phyloP scores from a whole-genome alignment of 2,797 vertebrate genomes.

The Amblyopsis hoosieri region DNA sequence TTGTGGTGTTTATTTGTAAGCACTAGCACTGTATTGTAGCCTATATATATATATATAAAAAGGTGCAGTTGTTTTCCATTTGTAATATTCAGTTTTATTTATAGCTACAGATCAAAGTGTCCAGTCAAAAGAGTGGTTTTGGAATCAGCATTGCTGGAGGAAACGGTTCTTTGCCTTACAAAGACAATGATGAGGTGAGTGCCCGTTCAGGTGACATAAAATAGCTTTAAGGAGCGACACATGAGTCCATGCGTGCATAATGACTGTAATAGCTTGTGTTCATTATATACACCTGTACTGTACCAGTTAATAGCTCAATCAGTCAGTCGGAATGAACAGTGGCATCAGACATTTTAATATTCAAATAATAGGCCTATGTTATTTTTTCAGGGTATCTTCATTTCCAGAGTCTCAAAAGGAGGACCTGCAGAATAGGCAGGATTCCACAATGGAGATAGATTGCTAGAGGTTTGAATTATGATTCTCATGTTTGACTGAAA shows the following conservation, averaged over 20 bases:
- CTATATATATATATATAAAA: too few species aligned
- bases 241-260: background rate
- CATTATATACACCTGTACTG: too few species aligned
- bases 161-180: constrained; percentile 84
- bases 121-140: constrained; percentile 80
- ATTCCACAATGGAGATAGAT: constrained; percentile 73
- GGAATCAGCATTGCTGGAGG: constrained; percentile 90
- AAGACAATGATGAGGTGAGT: constrained; percentile 84
- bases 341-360: constrained; percentile 5
- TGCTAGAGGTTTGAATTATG: constrained; percentile 74
- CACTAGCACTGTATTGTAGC: too few species aligned
- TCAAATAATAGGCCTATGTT: background rate
- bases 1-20: background rate
- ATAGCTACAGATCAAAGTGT: constrained; percentile 88
- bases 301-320: background rate
- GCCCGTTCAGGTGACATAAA: background rate
- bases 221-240: background rate
- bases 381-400: constrained; percentile 76
- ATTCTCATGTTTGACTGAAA: background rate
- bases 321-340: too few species aligned
- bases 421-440: constrained; percentile 78
- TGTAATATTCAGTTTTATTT: constrained; percentile 43
- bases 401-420: constrained; percentile 76
- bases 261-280: too few species aligned
- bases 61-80: background rate